Evolutionary conservation across 2,888 invertebrate species (phyloP), one percentile per base, ranked within the genome.

Genomic region (Acrocyrtus sp.): DNA sequence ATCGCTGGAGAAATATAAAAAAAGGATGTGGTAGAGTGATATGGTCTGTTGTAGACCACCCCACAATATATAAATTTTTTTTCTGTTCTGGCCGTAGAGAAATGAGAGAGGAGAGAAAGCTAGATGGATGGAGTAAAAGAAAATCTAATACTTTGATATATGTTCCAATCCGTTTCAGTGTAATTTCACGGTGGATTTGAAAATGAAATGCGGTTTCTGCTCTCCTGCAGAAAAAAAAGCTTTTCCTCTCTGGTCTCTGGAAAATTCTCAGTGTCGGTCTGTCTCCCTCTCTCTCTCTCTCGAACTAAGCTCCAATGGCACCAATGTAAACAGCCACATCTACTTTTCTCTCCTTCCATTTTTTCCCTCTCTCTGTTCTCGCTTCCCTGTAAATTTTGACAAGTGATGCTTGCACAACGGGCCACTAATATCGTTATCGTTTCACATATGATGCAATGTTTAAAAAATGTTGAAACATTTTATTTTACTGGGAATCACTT

Each of bases 131-230:
- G 45, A 57, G 67, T 21, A 50, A 58, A 58, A 19, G 47, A 48
- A 66, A 66, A 67, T 67, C 67, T 67, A 67, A 67, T 67, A 43
- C 67, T 67, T 67, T 67, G 67, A 67, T 67, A 66, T 53, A 58
- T 58, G 67, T 58, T 67, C 58, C 67, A 67, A 67, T 67, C 67
- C 58, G 58, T 58, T 58, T 67, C 58, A 24, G 51, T 68, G 60
- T 68, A 68, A 68, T 68, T 68, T 68, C 68, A 75, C 53, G 66
- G 70, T 58, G 66, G 65, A 70, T 61, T 57, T 65, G 70, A 67
- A 66, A 65, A 74, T 56, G 66, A 69, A 61, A 70, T 67, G 61
- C 62, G 69, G 69, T 74, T 69, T 74, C 58, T 57, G 53, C 57
- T 61, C 56, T 41, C 29, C 12, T 34, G 12, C 34, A 34, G n/a